Base-by-base conservation (phyloP, 2,888 invertebrate genomes). In the Dicyrtoma fusca region DNA sequence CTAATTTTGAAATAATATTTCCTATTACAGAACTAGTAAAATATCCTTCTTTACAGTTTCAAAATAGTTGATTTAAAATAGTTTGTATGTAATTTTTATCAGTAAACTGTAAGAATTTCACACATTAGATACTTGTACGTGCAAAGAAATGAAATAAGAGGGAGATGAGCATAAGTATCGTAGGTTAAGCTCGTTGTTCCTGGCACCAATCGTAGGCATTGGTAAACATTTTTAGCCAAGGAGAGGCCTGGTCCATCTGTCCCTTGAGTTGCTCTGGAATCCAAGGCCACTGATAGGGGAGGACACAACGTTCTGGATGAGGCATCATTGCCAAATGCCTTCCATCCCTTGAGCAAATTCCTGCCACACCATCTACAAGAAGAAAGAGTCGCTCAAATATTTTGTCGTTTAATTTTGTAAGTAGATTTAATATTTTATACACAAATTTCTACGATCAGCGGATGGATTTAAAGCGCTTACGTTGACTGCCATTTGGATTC, bases 321-420 rank as follows among this genome's bases (percentile, higher is more conserved):
- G 98, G 98, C 98, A 99, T 99, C 88, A 98, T 89, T 0, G 97
- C 98, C 80, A 97, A 86, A 85, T 98, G 97, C 4, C 97, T 89
- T 0, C 97, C 98, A 85, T 97, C 91, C 0, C 84, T 82, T 0
- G 97, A 97, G 81, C 95, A 92, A 70, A 98, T 85, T 14, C 92
- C 97, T 25, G 97, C 97, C 76, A 96, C 88, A 23, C 95, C 97
- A 80, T 87, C 90, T 87, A 84, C 66, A 77, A 78, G 75, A 76
- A 26, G 14, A 77, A n/a, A n/a, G n/a, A n/a, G n/a, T n/a, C n/a
- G n/a, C n/a, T n/a, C 34, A 8, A 34, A 34, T 5, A 34, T 34
- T 34, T 34, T 34, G 34, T 3, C 8, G 34, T 34, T 34, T 34
- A 8, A 3, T 34, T 34, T 34, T 34, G 34, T 34, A 34, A 3